Conservation (phyloP, 2,888 invertebrate species). For the Ashinkailepas kermadecensis region DNA sequence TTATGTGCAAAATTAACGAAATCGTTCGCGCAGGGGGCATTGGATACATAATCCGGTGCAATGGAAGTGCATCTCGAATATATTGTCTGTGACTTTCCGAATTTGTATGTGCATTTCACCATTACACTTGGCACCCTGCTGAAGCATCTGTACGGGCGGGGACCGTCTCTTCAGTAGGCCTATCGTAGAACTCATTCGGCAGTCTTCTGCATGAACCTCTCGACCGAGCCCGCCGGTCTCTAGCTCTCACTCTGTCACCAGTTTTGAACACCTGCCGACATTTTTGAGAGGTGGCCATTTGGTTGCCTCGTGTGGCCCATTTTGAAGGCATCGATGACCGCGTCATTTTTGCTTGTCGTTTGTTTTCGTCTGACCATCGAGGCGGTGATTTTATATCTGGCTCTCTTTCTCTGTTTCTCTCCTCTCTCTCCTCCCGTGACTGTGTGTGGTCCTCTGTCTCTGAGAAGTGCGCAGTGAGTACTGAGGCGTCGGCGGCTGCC, state of each 20-base stretch:
- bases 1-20: no score
- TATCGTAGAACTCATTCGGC: neutral
- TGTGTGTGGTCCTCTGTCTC: neutral
- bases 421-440: neutral
- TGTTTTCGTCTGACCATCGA: neutral
- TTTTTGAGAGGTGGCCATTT: neutral
- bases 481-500: neutral
- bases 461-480: constrained; percentile 17
- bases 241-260: neutral
- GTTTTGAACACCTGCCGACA: neutral
- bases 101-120: no score
- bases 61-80: no score
- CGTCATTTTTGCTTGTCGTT: neutral
- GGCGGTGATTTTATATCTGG: neutral
- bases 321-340: neutral
- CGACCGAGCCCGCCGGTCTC: neutral
- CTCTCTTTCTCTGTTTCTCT: neutral
- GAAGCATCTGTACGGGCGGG: no score
- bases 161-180: neutral
- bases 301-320: neutral
- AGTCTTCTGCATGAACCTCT: constrained; percentile 4
- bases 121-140: no score
- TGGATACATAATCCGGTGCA: no score
- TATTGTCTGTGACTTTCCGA: no score
- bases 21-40: no score